phyloP scores from a whole-genome alignment of 1,140 invertebrate genomes.

The Nymphalis io region DNA sequence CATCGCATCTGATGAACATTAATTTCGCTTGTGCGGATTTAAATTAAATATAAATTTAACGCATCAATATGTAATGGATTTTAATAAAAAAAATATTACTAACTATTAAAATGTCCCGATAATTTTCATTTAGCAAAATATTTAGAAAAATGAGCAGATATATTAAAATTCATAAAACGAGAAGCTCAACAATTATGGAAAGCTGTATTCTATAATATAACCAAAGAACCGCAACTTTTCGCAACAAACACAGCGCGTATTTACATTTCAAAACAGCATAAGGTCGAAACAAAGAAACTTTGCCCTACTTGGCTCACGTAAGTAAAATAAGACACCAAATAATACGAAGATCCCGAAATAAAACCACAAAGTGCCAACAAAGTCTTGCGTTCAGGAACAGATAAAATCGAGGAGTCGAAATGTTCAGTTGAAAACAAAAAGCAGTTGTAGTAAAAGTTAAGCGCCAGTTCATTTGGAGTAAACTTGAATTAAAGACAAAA shows the following conservation, averaged over 20 bases:
- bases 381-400: constrained; percentile 32
- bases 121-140: background rate
- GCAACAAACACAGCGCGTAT: constrained; percentile 24
- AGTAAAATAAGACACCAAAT: constrained; percentile 38
- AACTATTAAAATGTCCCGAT: no score
- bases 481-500: constrained; percentile 34
- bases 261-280: constrained; percentile 41
- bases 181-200: background rate
- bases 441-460: constrained; percentile 32
- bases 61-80: no score
- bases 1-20: constrained; percentile 18
- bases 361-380: constrained; percentile 35
- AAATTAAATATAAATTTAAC: background rate
- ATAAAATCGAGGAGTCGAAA: constrained; percentile 34
- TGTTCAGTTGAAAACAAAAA: constrained; percentile 36
- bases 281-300: constrained; percentile 37
- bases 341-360: constrained; percentile 40
- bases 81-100: no score
- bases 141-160: background rate
- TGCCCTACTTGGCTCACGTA: constrained; percentile 36
- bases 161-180: constrained; percentile 7
- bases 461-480: constrained; percentile 30
- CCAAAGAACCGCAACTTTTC: constrained; percentile 11
- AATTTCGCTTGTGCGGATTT: background rate
- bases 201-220: constrained; percentile 3